Percentiles rank a stretch among this genome's conserved stretches.
Conservation (phyloP, 2,888 invertebrate genomes). For the Thymelicus acteon region DNA sequence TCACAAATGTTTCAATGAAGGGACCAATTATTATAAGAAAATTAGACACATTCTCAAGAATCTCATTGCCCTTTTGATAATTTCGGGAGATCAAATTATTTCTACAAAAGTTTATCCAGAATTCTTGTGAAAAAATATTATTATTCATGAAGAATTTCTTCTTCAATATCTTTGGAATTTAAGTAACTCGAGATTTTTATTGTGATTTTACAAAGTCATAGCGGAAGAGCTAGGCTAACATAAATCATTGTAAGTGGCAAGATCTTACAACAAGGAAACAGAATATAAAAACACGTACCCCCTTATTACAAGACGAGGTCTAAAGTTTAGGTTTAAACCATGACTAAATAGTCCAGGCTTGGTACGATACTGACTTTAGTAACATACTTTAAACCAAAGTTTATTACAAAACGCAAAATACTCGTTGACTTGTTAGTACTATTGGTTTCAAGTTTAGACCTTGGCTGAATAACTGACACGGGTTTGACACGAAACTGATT, state of each 20-base stretch:
- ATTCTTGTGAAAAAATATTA: neutral
- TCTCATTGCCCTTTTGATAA: constrained; percentile 53
- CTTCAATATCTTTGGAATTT: neutral
- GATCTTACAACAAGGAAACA: constrained; percentile 21
- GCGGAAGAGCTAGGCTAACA: neutral
- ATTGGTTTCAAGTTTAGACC: no score
- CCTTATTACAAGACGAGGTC: no score
- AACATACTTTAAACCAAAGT: no score
- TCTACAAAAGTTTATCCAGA: neutral
- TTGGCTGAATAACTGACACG: no score
- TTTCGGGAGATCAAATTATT: constrained; percentile 32
- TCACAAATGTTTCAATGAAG: constrained; percentile 73
- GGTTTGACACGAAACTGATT: no score
- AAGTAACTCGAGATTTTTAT: neutral
- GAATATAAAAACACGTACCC: constrained; percentile 24
- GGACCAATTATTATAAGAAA: constrained; percentile 73
- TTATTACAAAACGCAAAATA: no score
- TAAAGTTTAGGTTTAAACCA: no score
- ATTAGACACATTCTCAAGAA: constrained; percentile 65
- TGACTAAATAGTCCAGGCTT: no score
- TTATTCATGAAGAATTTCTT: no score
- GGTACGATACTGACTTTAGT: no score
- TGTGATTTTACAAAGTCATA: constrained; percentile 2
- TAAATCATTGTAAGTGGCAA: constrained; percentile 19
- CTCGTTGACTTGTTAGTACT: no score